Evolutionary conservation across 2,888 invertebrate species (phyloP), one percentile per base, ranked within the genome.

Genomic region (Lampropteryx suffumata): DNA sequence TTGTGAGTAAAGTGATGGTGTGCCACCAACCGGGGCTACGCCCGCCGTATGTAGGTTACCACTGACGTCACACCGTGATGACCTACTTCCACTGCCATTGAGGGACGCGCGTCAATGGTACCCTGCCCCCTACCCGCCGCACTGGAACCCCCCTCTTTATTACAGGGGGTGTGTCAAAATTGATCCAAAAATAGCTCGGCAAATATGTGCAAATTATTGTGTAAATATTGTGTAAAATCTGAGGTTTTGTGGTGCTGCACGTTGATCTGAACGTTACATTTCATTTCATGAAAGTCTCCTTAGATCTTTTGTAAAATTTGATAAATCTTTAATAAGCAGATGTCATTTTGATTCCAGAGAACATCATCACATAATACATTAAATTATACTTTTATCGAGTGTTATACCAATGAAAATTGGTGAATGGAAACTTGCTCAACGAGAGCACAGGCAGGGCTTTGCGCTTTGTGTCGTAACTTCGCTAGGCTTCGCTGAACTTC

Each of bases 41-140:
- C 79, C 82, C 80, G 80, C 67, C 68, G 82, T 79, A 90, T 86
- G 86, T 89, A 88, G 89, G 89, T 71, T 86, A 84, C 37, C 65
- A 32, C 74, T 89, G 89, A 89, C 89, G 89, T 89, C 89, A 88
- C 74, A 55, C 59, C 64, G 69, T 75, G 81, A 69, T 84, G 89
- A 88, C 89, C 89, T 72, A 89, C 67, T 79, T 87, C 73, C 65
- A 65, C 56, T 76, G 88, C 88, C 89, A 90, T 90, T 89, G 88
- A 90, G 84, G 80, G 82, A 73, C 75, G 81, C 84, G 80, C 89
- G 89, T 90, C 89, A 90, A 90, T 89, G 89, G 88, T 86, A 73
- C 70, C 73, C 79, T 75, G 67, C 69, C 60, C 62, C 63, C 65
- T 30, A 9, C 57, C 59, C 47, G 61, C 62, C 59, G 59, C 59